Base-by-base conservation (phyloP, 2,113 vertebrate species). In the Nymphicus hollandicus region DNA sequence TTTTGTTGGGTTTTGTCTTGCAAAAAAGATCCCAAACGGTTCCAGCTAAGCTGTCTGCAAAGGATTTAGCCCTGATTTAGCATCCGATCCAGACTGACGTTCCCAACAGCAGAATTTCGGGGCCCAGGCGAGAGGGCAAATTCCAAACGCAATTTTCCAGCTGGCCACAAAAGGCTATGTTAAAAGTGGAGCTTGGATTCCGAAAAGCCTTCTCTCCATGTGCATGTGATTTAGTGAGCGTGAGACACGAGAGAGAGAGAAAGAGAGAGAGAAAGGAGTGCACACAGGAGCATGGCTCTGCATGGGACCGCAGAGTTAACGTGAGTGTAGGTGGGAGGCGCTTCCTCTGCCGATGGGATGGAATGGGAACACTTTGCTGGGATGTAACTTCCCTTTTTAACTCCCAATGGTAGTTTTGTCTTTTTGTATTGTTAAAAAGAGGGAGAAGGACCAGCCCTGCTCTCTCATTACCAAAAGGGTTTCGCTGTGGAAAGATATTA, bases 131-230 rank as follows among this genome's bases (percentile, higher is more conserved):
- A 89, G 47, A 27, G 94, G 92, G 88, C 72, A 77, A 81, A 93
- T 91, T 94, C 91, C 65, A 83, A 88, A 82, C 7, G 55, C 82
- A 89, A 93, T 94, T 95, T 94, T 94, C 93, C 94, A 95, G 94
- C 91, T 94, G 93, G 95, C 94, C 95, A 95, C 92, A 95, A 96
- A 96, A 95, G 91, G 89, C 91, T 94, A 70, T 95, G 93, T 49
- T 63, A 89, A 86, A 93, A 95, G 90, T 81, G 84, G 78, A 97
- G 95, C 86, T 94, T 88, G 88, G 92, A 94, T 95, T 93, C 95
- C 96, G 86, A 91, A 96, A 96, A 96, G 88, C 93, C 94, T 97
- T 96, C 97, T 95, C 96, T 97, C 96, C 91, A 94, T 94, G 95
- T 91, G 95, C 95, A 96, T 94, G 96, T 96, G 95, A 94, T 91